Evolutionary conservation across 1,140 invertebrate species (phyloP), one percentile per base, ranked within the genome.

Genomic region (Drosophila pseudoananassae): DNA sequence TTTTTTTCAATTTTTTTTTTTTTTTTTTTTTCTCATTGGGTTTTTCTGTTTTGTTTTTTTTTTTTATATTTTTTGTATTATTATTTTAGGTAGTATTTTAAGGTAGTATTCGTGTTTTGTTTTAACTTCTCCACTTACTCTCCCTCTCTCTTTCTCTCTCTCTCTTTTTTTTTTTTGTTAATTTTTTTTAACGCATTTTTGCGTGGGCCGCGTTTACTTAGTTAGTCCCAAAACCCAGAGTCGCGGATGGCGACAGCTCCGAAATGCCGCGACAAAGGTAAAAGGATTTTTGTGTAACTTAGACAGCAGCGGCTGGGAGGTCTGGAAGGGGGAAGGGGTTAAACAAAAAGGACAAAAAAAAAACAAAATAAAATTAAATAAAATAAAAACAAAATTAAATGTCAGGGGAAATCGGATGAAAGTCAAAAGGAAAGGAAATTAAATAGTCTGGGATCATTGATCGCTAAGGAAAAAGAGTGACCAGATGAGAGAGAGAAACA

Each of bases 141-240:
- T n/a, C n/a, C n/a, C n/a, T n/a, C n/a, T n/a, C n/a, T n/a, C n/a
- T n/a, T n/a, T n/a, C 40, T 40, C 46, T 58, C 4, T 38, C 25
- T 50, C 61, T 23, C 36, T 4, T 33, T 61, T 47, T 38, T 55
- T 46, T 71, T 66, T 74, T 52, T 63, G 59, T 69, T 79, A 79
- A 79, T 84, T 84, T 84, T 84, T 55, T 84, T 56, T 72, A 84
- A 84, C 76, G 66, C 71, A 75, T 78, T 83, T 83, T 83, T 76
- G 50, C 55, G 68, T 77, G 60, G 54, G 57, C 51, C 78, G 43
- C 77, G 53, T 60, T 70, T 56, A 65, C 64, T 75, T 70, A 77
- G 75, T 76, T 76, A 76, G 72, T 76, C 50, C 36, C n/a, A n/a
- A n/a, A 20, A 27, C 12, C 50, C 43, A 25, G 14, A 71, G 53